Percentiles rank a stretch among this genome's conserved stretches.
These are phyloP conservation scores for Habroteleia sp. DNA, from an alignment of 2,888 invertebrate genomes.

Conservation along the genomic window DNA sequence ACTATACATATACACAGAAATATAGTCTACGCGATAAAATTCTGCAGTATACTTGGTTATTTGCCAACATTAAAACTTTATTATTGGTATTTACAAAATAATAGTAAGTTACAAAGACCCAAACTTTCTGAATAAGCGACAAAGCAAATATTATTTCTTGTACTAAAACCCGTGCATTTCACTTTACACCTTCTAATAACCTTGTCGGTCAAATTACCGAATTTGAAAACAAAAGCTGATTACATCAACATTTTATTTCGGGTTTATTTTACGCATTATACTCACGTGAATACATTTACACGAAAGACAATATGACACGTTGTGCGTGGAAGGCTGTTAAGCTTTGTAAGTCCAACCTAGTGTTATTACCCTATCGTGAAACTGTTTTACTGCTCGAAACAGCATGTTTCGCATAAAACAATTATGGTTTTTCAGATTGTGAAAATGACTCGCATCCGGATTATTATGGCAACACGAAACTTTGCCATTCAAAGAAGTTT, in stretches of 20 bases:
- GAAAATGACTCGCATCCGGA: conserved; percentile 15
- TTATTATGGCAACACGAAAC: conserved; percentile 28
- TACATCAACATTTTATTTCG: conserved; percentile 27
- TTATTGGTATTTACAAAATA: too few species aligned
- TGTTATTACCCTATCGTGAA: conserved; percentile 50
- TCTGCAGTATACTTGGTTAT: too few species aligned
- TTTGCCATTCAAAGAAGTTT: conserved; percentile 30
- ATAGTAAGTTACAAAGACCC: too few species aligned
- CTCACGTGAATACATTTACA: conserved; percentile 28
- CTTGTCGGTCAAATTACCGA: conserved; percentile 10
- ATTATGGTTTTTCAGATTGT: conserved; percentile 47
- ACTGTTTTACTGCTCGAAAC: conserved; percentile 49
- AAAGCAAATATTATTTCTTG: conserved; percentile 16
- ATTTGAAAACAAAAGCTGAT: conserved; percentile 19
- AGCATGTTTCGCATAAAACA: conserved; percentile 53
- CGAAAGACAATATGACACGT: conserved; percentile 39
- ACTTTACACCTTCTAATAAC: conserved; percentile 11
- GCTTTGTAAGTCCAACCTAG: conserved; percentile 47
- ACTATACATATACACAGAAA: too few species aligned
- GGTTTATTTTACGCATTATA: conserved; percentile 30
- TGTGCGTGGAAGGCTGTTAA: conserved; percentile 36
- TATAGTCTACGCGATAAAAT: too few species aligned
- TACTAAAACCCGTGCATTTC: not conserved
- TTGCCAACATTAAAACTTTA: too few species aligned
- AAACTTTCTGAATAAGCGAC: conserved; percentile 16